Base-by-base conservation (phyloP, 64 coral and sea anemone genomes). In the Montipora capricornis region DNA sequence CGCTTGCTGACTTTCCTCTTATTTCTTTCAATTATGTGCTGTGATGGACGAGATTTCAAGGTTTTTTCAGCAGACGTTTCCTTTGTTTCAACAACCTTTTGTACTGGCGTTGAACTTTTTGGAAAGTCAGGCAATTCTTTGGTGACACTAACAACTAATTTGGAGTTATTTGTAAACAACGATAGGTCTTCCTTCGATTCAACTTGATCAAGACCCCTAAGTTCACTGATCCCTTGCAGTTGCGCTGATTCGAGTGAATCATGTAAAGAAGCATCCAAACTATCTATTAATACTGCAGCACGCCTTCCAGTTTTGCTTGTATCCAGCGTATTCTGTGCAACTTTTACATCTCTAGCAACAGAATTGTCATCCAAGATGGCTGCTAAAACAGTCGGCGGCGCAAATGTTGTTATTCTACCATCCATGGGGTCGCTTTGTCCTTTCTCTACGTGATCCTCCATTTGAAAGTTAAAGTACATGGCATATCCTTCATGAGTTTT, bases 381-480 rank as follows among this genome's bases (percentile, higher is more conserved):
- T 76, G 95, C 95, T 77, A 97, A 49, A 67, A 97, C 83, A 85
- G 77, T 73, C 45, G 95, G 95, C 48, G 95, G 88, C 49, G 95
- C 92, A 29, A 97, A 87, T 61, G 95, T 96, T 75, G 53, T 93
- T 78, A 97, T 91, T 49, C 48, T 91, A 45, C 77, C 92, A 8
- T 97, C 75, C 52, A 74, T 20, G 47, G 45, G 6, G 19, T 86
- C 68, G 44, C 68, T 87, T 20, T 4, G 48, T 49, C 44, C 55
- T n/a, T 80, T 77, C 46, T 87, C 77, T 37, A 45, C 59, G 16
- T 47, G 57, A 17, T 57, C 88, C 68, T 88, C 92, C 82, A 86
- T 86, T 71, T 17, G 0, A 50, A 15, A 86, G 50, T 70, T 22
- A 73, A 85, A n/a, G 22, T 50, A 20, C 47, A 49, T 22, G 0